These are phyloP conservation scores for Conchocele bisecta DNA, from an alignment of 2,888 invertebrate species.

Conservation along the genomic window DNA sequence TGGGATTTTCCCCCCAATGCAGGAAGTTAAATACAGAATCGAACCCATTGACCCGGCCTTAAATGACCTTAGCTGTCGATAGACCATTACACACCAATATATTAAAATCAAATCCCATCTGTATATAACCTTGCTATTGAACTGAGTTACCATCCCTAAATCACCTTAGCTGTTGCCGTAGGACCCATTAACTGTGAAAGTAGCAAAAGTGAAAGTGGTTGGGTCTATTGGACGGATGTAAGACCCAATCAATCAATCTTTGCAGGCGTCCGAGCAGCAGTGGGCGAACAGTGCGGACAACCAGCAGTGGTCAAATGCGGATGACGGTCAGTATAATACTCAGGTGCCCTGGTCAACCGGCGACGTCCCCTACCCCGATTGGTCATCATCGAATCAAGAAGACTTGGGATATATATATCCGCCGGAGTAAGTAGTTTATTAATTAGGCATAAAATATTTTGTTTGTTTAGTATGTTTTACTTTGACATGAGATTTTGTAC, in stretches of 20 bases:
- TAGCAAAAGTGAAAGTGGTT: background rate
- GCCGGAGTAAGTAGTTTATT: slow-evolving; percentile 48
- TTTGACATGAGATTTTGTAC: too few relatives aligned
- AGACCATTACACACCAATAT: too few relatives aligned
- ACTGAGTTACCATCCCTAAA: too few relatives aligned
- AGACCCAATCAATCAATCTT: background rate
- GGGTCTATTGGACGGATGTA: background rate
- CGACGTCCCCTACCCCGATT: slow-evolving; percentile 38
- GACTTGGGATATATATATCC: slow-evolving; percentile 42
- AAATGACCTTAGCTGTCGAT: too few relatives aligned
- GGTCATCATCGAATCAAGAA: slow-evolving; percentile 42
- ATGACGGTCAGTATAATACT: slow-evolving; percentile 10
- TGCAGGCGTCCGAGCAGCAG: slow-evolving; percentile 11
- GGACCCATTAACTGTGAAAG: too few relatives aligned
- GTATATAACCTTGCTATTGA: too few relatives aligned
- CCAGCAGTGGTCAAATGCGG: slow-evolving; percentile 42
- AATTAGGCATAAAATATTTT: background rate
- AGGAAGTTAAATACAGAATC: too few relatives aligned
- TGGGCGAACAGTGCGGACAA: slow-evolving; percentile 22
- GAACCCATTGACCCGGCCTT: too few relatives aligned
- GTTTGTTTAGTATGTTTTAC: too few relatives aligned
- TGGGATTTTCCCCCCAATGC: too few relatives aligned
- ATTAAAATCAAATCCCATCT: too few relatives aligned
- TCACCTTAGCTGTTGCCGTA: too few relatives aligned
- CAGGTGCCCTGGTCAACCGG: slow-evolving; percentile 42